Evolutionary conservation across 2,113 vertebrate genomes (phyloP).

Genomic region (Pterocles burchelli): DNA sequence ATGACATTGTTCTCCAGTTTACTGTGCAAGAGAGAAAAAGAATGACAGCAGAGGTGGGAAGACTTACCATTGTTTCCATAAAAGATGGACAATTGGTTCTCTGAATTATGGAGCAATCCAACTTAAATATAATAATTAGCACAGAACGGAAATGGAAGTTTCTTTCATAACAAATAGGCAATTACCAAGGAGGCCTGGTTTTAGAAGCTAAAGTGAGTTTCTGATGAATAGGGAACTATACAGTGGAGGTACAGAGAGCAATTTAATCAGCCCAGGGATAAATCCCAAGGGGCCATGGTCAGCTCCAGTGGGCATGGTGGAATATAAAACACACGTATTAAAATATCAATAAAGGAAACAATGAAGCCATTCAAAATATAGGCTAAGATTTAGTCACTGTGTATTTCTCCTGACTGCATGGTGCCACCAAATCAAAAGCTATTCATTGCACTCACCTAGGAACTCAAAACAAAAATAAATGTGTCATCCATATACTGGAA

Average conservation of each 20-base stretch:
- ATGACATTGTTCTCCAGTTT: neutral
- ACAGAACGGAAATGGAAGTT: neutral
- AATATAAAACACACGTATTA: neutral
- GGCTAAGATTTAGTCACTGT: neutral
- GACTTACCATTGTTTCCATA: neutral
- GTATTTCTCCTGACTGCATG: neutral
- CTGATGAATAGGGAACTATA: neutral
- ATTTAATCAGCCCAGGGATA: neutral
- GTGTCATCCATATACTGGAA: fast-evolving
- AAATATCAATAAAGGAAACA: neutral
- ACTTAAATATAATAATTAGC: neutral
- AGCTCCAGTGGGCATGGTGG: neutral
- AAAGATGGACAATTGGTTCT: neutral
- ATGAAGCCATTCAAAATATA: neutral
- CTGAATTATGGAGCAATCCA: neutral
- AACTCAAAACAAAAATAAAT: neutral
- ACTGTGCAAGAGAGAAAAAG: neutral
- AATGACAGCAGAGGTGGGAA: neutral
- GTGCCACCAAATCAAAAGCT: neutral
- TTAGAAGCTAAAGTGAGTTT: neutral
- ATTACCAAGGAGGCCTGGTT: neutral
- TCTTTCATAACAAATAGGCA: neutral
- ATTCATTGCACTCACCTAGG: neutral
- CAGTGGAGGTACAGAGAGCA: neutral
- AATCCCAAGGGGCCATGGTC: neutral